A percentile compares a stretch with the other conserved stretches of the same genome.
Evolutionary conservation across 2,113 vertebrate species (phyloP).

Genomic region (Pholis gunnellus): DNA sequence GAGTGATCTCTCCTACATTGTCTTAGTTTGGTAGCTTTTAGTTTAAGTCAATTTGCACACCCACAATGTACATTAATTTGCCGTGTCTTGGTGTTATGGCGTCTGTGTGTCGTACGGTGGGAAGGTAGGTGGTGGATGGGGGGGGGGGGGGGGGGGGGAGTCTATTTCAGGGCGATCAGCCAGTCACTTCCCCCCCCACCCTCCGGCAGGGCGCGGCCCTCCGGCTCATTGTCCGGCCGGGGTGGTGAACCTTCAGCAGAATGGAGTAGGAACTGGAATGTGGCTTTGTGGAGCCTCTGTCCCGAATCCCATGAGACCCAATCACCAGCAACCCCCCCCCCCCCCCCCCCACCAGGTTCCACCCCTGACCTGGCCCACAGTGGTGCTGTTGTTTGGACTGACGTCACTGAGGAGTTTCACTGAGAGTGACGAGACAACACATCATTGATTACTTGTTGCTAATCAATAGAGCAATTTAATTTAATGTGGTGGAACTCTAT

Average conservation of each 20-base stretch:
- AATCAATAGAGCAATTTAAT: slow-evolving; percentile 5
- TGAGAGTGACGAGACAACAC: neutral
- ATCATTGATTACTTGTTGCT: slow-evolving; percentile 20
- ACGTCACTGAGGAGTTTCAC: slow-evolving; percentile 48
- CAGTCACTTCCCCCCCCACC: slow-evolving; percentile 66
- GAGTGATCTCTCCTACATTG: neutral
- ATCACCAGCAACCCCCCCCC: slow-evolving; percentile 34
- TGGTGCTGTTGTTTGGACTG: slow-evolving; percentile 61
- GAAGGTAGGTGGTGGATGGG: slow-evolving; percentile 22
- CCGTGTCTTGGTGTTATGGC: neutral
- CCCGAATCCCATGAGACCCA: slow-evolving; percentile 58
- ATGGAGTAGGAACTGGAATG: slow-evolving; percentile 71
- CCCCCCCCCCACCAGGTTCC: slow-evolving; percentile 54
- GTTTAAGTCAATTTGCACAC: neutral
- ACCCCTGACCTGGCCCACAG: slow-evolving; percentile 66
- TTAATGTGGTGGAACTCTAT: neutral
- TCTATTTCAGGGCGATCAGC: slow-evolving; percentile 71
- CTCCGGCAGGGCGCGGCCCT: slow-evolving; percentile 66
- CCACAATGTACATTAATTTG: neutral
- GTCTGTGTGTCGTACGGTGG: neutral
- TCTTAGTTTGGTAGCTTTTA: neutral
- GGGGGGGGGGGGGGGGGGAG: slow-evolving; percentile 25
- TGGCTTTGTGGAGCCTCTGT: slow-evolving; percentile 65
- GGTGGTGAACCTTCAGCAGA: slow-evolving; percentile 73
- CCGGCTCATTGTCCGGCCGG: slow-evolving; percentile 71